A percentile compares a stretch with the other conserved stretches of the same genome.
phyloP scores from a whole-genome alignment of 2,888 invertebrate species.

The Melinaea marsaeus region DNA sequence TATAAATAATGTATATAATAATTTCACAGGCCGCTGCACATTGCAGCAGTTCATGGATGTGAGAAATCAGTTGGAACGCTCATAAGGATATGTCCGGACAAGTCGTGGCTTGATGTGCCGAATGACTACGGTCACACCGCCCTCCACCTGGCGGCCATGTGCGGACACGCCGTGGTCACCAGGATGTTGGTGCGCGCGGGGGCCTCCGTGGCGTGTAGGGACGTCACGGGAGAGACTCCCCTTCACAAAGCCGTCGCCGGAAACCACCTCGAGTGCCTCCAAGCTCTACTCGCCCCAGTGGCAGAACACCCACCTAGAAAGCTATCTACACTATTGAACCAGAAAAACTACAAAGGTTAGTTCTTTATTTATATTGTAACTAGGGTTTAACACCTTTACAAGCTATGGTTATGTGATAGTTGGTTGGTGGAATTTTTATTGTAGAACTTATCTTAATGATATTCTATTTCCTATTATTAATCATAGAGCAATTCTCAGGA shows the following conservation, averaged over 20 bases:
- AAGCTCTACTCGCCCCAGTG: constrained; percentile 84
- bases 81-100: constrained; percentile 87
- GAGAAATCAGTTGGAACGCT: constrained; percentile 85
- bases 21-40: constrained; percentile 86
- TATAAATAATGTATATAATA: constrained; percentile 2
- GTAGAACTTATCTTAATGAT: background rate
- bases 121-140: constrained; percentile 90
- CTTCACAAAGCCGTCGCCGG: constrained; percentile 88
- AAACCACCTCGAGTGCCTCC: constrained; percentile 83
- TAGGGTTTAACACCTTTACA: too few species aligned
- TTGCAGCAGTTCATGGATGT: constrained; percentile 87
- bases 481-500: background rate
- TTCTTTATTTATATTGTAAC: constrained; percentile 28
- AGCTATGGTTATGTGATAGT: too few species aligned
- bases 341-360: constrained; percentile 92
- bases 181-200: constrained; percentile 89
- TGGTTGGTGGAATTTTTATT: background rate
- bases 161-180: constrained; percentile 84
- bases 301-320: constrained; percentile 55
- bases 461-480: constrained; percentile 2
- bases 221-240: constrained; percentile 89
- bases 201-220: constrained; percentile 81
- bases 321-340: constrained; percentile 81
- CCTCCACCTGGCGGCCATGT: constrained; percentile 91
- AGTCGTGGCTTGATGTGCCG: constrained; percentile 85